phyloP scores from a whole-genome alignment of 2,888 invertebrate species.

The Cosmia pyralina region DNA sequence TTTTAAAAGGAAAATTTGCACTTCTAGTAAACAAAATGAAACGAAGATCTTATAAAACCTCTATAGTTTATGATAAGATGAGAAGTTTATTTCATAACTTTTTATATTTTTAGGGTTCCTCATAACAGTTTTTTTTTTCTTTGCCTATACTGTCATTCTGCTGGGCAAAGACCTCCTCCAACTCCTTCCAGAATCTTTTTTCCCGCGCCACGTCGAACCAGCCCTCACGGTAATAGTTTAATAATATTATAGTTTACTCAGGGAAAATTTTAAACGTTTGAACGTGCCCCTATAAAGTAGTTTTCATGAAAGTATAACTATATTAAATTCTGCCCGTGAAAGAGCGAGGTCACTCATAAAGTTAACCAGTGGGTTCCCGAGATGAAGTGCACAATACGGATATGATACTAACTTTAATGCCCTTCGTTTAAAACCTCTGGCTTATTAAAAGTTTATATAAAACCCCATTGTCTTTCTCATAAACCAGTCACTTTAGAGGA shows the following conservation, averaged over 20 bases:
- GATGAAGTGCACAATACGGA: constrained; percentile 22
- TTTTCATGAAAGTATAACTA: constrained; percentile 18
- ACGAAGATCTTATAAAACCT: too few species aligned
- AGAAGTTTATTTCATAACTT: too few species aligned
- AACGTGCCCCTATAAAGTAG: not conserved
- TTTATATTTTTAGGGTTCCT: not conserved
- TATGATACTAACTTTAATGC: not conserved
- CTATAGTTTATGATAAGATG: too few species aligned
- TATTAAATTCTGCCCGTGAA: constrained; percentile 22
- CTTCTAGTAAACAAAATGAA: too few species aligned
- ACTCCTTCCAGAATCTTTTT: too few species aligned
- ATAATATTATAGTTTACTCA: not conserved
- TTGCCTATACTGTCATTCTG: too few species aligned
- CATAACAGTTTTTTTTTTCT: too few species aligned
- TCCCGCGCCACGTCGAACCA: too few species aligned
- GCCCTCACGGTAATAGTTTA: too few species aligned
- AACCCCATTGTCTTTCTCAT: not conserved
- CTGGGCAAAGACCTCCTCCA: too few species aligned
- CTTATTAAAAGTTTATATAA: not conserved
- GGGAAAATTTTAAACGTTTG: not conserved
- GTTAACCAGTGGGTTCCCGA: not conserved
- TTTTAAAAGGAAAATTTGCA: too few species aligned
- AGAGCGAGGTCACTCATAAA: constrained; percentile 19
- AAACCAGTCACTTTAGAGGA: not conserved
- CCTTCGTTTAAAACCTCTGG: not conserved